A percentile compares a stretch with the other conserved stretches of the same genome.
Evolutionary conservation across 2,113 vertebrate genomes (phyloP).

Genomic region (Myotis yumanensis): DNA sequence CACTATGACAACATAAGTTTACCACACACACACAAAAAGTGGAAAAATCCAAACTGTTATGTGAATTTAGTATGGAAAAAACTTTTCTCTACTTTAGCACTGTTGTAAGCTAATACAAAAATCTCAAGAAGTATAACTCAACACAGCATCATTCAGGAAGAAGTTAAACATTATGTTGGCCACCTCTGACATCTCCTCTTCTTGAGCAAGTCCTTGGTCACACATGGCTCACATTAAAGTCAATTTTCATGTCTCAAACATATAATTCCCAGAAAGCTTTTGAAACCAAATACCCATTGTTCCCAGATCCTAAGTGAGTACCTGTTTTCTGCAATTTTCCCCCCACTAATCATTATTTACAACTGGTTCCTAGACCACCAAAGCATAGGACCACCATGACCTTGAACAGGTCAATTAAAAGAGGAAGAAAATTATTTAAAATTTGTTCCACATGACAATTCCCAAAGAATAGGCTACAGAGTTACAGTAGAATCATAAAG

Average conservation of each 20-base stretch:
- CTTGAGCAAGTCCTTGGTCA: slow-evolving; percentile 60
- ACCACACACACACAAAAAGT: not conserved
- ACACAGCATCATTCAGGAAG: not conserved
- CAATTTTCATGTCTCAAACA: slow-evolving; percentile 76
- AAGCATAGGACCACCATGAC: slow-evolving; percentile 67
- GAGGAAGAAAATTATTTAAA: slow-evolving; percentile 70
- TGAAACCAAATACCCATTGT: slow-evolving; percentile 77
- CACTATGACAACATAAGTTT: not conserved
- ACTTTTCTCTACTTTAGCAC: not conserved
- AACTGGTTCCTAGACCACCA: slow-evolving; percentile 73
- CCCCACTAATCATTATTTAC: slow-evolving; percentile 66
- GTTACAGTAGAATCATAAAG: not conserved
- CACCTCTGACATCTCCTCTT: slow-evolving; percentile 53
- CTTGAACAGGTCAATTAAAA: slow-evolving; percentile 68
- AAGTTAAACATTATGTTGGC: slow-evolving; percentile 40
- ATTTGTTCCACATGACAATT: slow-evolving; percentile 74
- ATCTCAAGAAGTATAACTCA: not conserved
- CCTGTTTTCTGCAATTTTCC: slow-evolving; percentile 58
- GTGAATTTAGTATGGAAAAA: slow-evolving; percentile 35
- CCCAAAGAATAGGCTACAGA: slow-evolving; percentile 38
- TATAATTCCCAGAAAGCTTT: slow-evolving; percentile 66
- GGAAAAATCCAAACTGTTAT: not conserved
- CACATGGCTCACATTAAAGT: slow-evolving; percentile 79
- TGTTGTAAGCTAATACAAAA: not conserved
- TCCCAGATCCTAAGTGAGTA: slow-evolving; percentile 57